Percentiles rank a stretch among this genome's conserved stretches.
Evolutionary conservation across 2,797 vertebrate species (phyloP).

Genomic region (Amphiprion clarkii): DNA sequence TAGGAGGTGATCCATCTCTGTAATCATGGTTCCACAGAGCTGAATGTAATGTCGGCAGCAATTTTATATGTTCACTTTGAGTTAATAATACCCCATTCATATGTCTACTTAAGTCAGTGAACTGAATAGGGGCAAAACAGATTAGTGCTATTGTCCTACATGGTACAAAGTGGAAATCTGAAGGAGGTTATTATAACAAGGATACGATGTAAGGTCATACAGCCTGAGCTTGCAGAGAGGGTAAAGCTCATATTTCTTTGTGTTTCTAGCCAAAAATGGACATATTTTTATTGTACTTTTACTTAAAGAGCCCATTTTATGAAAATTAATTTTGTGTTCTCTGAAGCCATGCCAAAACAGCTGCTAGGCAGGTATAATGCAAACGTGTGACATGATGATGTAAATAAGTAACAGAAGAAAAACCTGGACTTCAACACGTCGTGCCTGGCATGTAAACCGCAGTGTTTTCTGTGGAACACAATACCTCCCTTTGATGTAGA

Average conservation of each 20-base stretch:
- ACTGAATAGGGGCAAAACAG: slow-evolving; percentile 23
- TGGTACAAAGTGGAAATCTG: slow-evolving; percentile 9
- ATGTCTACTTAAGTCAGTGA: slow-evolving; percentile 41
- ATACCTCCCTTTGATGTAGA: too few species aligned
- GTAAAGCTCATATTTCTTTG: not conserved
- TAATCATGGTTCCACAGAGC: slow-evolving; percentile 55
- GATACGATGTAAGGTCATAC: not conserved
- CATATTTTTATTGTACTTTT: not conserved
- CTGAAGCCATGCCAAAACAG: too few species aligned
- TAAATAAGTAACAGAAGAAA: too few species aligned
- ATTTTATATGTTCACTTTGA: slow-evolving; percentile 67
- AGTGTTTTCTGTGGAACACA: too few species aligned
- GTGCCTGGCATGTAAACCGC: too few species aligned
- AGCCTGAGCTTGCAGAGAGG: not conserved
- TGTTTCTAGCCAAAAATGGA: not conserved
- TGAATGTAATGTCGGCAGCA: slow-evolving; percentile 58
- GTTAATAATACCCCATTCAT: slow-evolving; percentile 59
- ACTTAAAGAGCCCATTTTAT: too few species aligned
- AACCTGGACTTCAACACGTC: too few species aligned
- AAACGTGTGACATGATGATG: too few species aligned
- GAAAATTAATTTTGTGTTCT: too few species aligned
- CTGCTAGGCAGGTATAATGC: too few species aligned
- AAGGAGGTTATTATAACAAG: slow-evolving; percentile 14
- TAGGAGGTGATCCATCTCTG: slow-evolving; percentile 62
- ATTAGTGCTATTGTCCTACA: slow-evolving; percentile 48